These are phyloP conservation scores for Gallinago paraguaiae DNA, from an alignment of 2,113 vertebrate species.

Conservation along the genomic window DNA sequence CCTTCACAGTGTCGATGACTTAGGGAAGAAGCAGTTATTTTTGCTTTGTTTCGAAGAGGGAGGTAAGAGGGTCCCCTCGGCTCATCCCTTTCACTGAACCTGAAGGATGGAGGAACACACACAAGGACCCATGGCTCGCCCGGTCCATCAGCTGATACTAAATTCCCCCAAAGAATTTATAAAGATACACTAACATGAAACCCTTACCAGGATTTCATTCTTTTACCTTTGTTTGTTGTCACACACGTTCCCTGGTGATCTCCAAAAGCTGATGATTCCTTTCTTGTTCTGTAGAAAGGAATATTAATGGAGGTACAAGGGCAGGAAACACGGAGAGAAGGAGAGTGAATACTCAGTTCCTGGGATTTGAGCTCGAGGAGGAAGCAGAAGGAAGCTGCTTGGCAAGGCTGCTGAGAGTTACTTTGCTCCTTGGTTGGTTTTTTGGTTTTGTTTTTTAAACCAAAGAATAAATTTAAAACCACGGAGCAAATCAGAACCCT, in stretches of 20 bases:
- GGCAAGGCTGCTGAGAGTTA: neutral
- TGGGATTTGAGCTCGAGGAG: neutral
- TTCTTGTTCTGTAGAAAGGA: neutral
- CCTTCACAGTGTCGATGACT: rapidly evolving
- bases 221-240: neutral
- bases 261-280: neutral
- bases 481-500: neutral
- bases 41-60: neutral
- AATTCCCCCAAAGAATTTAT: neutral
- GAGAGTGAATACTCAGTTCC: neutral
- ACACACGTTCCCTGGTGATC: neutral
- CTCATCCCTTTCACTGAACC: neutral
- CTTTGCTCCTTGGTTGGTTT: neutral
- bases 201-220: neutral
- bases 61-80: neutral
- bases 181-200: neutral
- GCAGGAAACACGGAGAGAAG: neutral
- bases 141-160: neutral
- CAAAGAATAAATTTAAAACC: neutral
- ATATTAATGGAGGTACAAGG: neutral
- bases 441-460: neutral
- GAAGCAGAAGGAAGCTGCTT: neutral
- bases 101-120: neutral
- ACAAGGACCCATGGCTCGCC: rapidly evolving
- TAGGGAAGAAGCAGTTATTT: neutral